phyloP scores from a whole-genome alignment of 1,140 invertebrate genomes.

The Orussus abietinus region DNA sequence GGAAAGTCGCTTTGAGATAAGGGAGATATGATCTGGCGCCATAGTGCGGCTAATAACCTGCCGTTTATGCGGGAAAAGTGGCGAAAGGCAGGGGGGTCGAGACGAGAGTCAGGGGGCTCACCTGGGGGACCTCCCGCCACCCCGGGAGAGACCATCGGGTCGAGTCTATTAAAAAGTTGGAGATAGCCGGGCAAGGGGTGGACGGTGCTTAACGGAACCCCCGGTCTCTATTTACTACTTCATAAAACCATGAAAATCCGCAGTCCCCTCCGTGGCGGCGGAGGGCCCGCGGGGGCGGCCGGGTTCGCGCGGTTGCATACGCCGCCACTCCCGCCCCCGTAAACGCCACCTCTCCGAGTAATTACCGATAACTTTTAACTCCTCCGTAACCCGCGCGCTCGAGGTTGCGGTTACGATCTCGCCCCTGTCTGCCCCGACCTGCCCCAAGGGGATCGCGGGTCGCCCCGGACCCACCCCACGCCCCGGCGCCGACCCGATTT shows the following conservation, averaged over 20 bases:
- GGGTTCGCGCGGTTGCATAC: too few relatives aligned
- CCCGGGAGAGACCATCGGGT: slow-evolving; percentile 13
- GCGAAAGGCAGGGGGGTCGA: slow-evolving; percentile 7
- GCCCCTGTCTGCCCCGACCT: too few relatives aligned
- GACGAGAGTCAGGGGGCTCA: background rate
- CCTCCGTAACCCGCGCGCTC: too few relatives aligned
- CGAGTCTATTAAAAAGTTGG: slow-evolving; percentile 38
- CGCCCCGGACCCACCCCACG: too few relatives aligned
- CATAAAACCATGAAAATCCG: slow-evolving; percentile 28
- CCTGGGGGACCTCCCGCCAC: slow-evolving; percentile 19
- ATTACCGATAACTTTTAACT: too few relatives aligned
- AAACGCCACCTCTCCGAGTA: too few relatives aligned
- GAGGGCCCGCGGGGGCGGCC: too few relatives aligned
- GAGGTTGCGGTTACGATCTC: too few relatives aligned
- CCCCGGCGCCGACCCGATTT: too few relatives aligned
- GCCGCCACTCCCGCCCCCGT: too few relatives aligned
- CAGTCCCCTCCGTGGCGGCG: too few relatives aligned
- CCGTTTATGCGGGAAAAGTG: slow-evolving; percentile 41
- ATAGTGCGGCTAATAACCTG: slow-evolving; percentile 36
- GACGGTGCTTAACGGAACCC: slow-evolving; percentile 17
- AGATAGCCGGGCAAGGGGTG: slow-evolving; percentile 17
- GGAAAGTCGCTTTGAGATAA: slow-evolving; percentile 26
- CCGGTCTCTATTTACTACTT: slow-evolving; percentile 28
- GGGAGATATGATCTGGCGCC: slow-evolving; percentile 31
- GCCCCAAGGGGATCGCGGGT: too few relatives aligned